A percentile compares a stretch with the other conserved stretches of the same genome.
Evolutionary conservation across 2,888 invertebrate species (phyloP).

Genomic region (Pristionchus exspectatus): DNA sequence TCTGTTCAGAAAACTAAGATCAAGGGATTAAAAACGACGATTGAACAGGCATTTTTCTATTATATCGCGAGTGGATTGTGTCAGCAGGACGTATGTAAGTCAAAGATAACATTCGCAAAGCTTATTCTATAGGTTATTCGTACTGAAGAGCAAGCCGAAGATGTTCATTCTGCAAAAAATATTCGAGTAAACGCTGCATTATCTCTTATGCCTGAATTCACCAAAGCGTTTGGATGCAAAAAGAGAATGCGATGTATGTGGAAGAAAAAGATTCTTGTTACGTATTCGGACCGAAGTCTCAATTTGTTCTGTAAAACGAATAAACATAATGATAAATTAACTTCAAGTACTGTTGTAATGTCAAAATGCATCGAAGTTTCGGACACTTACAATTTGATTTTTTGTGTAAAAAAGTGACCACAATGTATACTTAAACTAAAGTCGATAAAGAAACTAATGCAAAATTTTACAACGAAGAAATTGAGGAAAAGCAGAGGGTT

Average conservation of each 20-base stretch:
- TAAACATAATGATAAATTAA: no score
- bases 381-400: no score
- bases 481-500: no score
- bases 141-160: neutral
- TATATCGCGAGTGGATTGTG: neutral
- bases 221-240: neutral
- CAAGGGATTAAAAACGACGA: neutral
- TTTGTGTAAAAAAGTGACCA: no score
- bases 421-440: no score
- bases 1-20: neutral
- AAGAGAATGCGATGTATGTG: neutral
- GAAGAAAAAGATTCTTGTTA: neutral
- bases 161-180: neutral
- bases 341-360: no score
- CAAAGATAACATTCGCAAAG: no score
- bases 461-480: no score
- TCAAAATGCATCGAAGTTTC: no score
- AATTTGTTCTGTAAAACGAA: no score
- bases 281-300: neutral
- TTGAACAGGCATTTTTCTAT: slow-evolving; percentile 38
- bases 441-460: no score
- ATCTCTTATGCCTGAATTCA: neutral
- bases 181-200: neutral
- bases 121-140: neutral
- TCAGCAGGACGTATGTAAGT: neutral